Conservation (phyloP, 2,888 invertebrate genomes). For the Acleris cristana region DNA sequence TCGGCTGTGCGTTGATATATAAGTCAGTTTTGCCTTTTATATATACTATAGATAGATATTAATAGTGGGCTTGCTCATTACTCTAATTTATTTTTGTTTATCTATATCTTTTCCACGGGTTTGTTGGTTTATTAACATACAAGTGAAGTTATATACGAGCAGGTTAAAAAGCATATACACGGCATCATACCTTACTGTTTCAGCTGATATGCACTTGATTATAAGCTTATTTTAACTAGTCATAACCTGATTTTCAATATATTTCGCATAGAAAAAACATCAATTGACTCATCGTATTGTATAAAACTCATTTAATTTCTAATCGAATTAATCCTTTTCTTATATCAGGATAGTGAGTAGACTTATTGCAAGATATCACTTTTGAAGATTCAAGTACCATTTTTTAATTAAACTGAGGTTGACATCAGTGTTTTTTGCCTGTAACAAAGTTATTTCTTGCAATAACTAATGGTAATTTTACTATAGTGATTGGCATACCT, state of each 20-base stretch:
- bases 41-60: too few species aligned
- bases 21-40: too few species aligned
- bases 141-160: too few species aligned
- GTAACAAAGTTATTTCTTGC: background rate
- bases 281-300: background rate
- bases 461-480: background rate
- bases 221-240: background rate
- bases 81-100: too few species aligned
- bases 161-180: too few species aligned
- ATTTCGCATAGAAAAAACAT: background rate
- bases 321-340: conserved; percentile 2
- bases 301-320: background rate
- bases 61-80: too few species aligned
- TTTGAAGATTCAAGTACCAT: background rate
- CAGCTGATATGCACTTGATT: too few species aligned
- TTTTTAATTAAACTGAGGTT: conserved; percentile 3
- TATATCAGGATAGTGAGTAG: conserved; percentile 20
- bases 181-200: too few species aligned
- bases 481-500: background rate
- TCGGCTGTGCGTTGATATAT: too few species aligned
- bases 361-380: conserved; percentile 16
- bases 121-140: too few species aligned
- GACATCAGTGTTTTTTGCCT: background rate
- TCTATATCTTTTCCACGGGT: too few species aligned
- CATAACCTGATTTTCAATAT: background rate